These are phyloP conservation scores for Fragum sueziense DNA, from an alignment of 2,888 invertebrate species.

Conservation along the genomic window DNA sequence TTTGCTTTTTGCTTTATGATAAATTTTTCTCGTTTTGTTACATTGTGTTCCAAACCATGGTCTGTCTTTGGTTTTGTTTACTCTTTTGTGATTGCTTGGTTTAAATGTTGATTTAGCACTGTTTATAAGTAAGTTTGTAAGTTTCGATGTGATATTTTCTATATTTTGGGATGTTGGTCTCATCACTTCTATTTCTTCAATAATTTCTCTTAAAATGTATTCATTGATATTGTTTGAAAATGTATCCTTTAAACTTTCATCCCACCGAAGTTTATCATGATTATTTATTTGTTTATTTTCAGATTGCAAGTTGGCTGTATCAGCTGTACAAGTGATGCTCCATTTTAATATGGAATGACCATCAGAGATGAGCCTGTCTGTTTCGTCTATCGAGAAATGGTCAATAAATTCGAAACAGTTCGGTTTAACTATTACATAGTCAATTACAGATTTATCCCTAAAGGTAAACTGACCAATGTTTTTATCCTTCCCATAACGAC, in stretches of 20 bases:
- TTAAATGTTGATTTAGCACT: not conserved
- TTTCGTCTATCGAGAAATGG: slow-evolving; percentile 24
- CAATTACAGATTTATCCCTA: slow-evolving; percentile 31
- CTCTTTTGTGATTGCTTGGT: not conserved
- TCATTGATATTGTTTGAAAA: not conserved
- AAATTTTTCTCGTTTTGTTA: slow-evolving; percentile 8
- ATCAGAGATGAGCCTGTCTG: slow-evolving; percentile 30
- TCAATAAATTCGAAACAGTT: slow-evolving; percentile 4
- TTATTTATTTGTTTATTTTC: not conserved
- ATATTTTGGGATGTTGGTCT: not conserved
- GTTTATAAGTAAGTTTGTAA: not conserved
- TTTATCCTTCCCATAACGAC: slow-evolving; percentile 14
- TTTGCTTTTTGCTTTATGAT: slow-evolving; percentile 18
- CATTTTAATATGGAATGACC: slow-evolving; percentile 9
- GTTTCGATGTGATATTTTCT: not conserved
- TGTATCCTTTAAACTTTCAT: not conserved
- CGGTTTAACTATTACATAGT: slow-evolving; percentile 22
- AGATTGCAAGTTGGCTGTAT: not conserved
- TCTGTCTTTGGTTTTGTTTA: not conserved
- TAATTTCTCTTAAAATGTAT: not conserved
- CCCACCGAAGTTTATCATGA: not conserved
- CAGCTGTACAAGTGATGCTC: not conserved
- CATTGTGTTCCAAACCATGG: slow-evolving; percentile 26
- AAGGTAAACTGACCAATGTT: slow-evolving; percentile 22
- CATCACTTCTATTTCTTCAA: not conserved